Evolutionary conservation across 2,888 invertebrate species (phyloP).

Genomic region (Limenitis arthemis): DNA sequence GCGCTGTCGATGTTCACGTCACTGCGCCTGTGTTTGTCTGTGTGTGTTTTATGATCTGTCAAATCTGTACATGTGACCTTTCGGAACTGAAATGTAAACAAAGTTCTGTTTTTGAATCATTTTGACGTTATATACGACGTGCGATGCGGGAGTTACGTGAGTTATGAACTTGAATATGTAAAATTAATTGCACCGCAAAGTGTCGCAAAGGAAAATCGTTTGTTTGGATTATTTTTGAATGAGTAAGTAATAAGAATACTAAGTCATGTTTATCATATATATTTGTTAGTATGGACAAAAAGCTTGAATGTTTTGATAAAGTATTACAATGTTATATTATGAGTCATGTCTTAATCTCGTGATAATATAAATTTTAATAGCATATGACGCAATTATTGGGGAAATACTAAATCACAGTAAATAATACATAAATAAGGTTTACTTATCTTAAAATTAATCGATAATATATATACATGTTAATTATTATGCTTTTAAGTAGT

Average conservation of each 20-base stretch:
- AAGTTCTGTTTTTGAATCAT: slow-evolving; percentile 50
- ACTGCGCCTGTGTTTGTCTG: slow-evolving; percentile 56
- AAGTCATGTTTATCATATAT: slow-evolving; percentile 16
- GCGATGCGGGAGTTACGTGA: slow-evolving; percentile 51
- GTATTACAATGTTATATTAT: slow-evolving; percentile 1
- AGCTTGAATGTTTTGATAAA: not conserved
- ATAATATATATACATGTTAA: too few species aligned
- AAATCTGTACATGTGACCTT: slow-evolving; percentile 70
- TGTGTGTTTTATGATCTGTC: slow-evolving; percentile 59
- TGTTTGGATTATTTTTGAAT: slow-evolving; percentile 58
- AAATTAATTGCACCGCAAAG: slow-evolving; percentile 57
- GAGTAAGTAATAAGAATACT: slow-evolving; percentile 53
- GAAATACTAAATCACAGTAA: too few species aligned
- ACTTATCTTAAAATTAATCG: too few species aligned
- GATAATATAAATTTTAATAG: too few species aligned
- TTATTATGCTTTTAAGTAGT: too few species aligned
- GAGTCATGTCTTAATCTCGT: slow-evolving; percentile 3
- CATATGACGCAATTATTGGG: too few species aligned
- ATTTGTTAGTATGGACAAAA: slow-evolving; percentile 14
- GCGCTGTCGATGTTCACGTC: slow-evolving; percentile 53
- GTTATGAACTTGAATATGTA: slow-evolving; percentile 62
- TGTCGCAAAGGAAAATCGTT: slow-evolving; percentile 40
- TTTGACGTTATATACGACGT: slow-evolving; percentile 56
- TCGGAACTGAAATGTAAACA: slow-evolving; percentile 67
- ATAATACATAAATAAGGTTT: too few species aligned